Base-by-base conservation (phyloP, 2,113 vertebrate genomes). In the Nematolebias whitei region DNA sequence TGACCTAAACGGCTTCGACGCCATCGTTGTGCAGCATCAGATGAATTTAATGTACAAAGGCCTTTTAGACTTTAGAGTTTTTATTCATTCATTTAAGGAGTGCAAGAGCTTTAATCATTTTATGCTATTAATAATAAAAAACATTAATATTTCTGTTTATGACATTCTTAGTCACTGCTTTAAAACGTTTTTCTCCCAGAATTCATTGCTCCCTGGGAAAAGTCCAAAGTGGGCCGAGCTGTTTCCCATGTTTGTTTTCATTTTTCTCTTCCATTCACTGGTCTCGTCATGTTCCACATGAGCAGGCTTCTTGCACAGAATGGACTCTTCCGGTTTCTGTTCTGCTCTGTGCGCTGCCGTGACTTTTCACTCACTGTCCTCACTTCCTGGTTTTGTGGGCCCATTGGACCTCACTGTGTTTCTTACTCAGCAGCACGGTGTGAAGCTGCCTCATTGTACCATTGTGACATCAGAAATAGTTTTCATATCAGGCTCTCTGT, bases 181-280 rank as follows among this genome's bases (percentile, higher is more conserved):
- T 58, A 24, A 24, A 48, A 62, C 14, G 12, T 13, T 10, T 10
- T 10, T 10, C 9, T 8, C 9, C 32, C 32, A 35, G 10, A 35
- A 35, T 9, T 9, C 32, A 10, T 35, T 80, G 71, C 71, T 51
- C 50, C 43, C 38, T 52, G 40, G 59, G 26, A 51, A 54, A 16
- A 45, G 12, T 13, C 3, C 9, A 70, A 78, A 47, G 63, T 52
- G 54, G 81, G 81, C 79, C 12, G 22, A 48, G 67, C 60, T 13
- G 16, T 60, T 88, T 91, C 88, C 87, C 48, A 53, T 74, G 65
- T 89, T 89, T 90, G 74, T 86, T 79, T 61, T 60, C 61, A 56
- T 81, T 71, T 69, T 60, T 72, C 35, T 58, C 43, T 58, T 76
- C 66, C 65, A 32, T 66, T 76, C 64, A 76, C 59, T 75, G 55